phyloP scores from a whole-genome alignment of 92 coral and sea anemone species.

The Phenganax stokvisi region DNA sequence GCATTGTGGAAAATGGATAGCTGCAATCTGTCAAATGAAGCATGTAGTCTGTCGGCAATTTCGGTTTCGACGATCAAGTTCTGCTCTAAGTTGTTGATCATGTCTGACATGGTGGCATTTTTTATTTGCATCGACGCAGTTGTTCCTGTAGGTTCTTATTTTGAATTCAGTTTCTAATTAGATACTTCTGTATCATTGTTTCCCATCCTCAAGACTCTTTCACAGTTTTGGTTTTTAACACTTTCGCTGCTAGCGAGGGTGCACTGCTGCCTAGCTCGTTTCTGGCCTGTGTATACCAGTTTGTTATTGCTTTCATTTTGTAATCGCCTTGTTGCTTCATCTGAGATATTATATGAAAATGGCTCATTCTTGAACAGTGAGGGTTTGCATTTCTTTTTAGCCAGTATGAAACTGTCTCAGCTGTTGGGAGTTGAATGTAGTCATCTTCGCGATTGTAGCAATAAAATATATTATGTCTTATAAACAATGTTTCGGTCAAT shows the following conservation, averaged over 20 bases:
- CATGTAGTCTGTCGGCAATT: not conserved
- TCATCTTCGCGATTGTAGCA: not conserved
- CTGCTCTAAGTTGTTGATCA: not conserved
- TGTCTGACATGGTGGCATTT: not conserved
- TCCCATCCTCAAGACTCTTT: not conserved
- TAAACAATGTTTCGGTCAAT: no score
- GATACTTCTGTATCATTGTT: not conserved
- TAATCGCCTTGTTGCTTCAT: not conserved
- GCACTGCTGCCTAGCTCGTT: not conserved
- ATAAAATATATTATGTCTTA: no score
- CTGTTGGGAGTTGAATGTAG: not conserved
- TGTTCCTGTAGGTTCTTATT: constrained; percentile 14
- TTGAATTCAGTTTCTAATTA: not conserved
- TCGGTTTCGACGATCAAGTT: not conserved
- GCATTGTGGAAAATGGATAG: constrained; percentile 3
- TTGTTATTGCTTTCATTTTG: not conserved
- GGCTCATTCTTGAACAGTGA: not conserved
- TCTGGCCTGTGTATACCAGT: not conserved
- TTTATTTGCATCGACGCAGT: constrained; percentile 1
- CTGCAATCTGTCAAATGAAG: constrained; percentile 2
- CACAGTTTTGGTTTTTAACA: not conserved
- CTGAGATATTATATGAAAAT: not conserved
- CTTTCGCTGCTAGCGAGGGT: constrained; percentile 2
- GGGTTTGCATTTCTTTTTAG: constrained; percentile 10
- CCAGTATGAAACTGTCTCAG: not conserved